Evolutionary conservation across 2,797 vertebrate genomes (phyloP).

Genomic region (Siniperca obscura): DNA sequence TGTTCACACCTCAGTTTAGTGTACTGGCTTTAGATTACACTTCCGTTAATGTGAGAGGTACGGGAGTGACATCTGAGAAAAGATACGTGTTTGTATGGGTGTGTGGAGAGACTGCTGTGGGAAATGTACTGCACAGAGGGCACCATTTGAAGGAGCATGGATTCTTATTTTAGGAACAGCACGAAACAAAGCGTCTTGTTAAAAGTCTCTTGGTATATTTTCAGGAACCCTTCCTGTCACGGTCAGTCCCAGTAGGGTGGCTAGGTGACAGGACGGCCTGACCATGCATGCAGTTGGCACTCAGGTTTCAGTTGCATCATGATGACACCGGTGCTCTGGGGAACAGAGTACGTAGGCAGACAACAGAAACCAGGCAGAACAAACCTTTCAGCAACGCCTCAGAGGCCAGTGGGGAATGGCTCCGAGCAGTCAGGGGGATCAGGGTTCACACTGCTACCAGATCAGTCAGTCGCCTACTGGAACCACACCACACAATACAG

Average conservation of each 20-base stretch:
- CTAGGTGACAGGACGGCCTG: conserved; percentile 76
- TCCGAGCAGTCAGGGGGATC: conserved; percentile 20
- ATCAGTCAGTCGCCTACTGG: conserved; percentile 53
- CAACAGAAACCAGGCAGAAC: conserved; percentile 76
- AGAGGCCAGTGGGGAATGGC: conserved; percentile 51
- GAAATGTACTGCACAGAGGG: conserved; percentile 32
- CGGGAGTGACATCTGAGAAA: conserved; percentile 25
- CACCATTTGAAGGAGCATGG: conserved; percentile 25
- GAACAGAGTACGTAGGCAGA: conserved; percentile 55
- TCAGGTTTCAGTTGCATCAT: conserved; percentile 76
- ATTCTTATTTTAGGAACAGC: conserved; percentile 55
- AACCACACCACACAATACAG: conserved; percentile 14
- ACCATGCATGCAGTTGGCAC: conserved; percentile 78
- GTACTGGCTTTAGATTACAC: conserved; percentile 11
- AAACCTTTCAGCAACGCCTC: conserved; percentile 62
- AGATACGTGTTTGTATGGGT: conserved; percentile 28
- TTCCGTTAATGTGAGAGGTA: conserved; percentile 10
- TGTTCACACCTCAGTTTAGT: conserved; percentile 2
- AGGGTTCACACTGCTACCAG: conserved; percentile 44
- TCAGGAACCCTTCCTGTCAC: conserved; percentile 59
- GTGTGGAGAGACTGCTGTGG: conserved; percentile 36
- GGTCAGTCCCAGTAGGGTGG: conserved; percentile 77
- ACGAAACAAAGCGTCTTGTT: conserved; percentile 63
- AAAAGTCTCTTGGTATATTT: conserved; percentile 60
- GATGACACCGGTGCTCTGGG: conserved; percentile 69